Evolutionary conservation across 1,140 invertebrate species (phyloP), one percentile per base, ranked within the genome.

Genomic region (Hycleus cichorii): DNA sequence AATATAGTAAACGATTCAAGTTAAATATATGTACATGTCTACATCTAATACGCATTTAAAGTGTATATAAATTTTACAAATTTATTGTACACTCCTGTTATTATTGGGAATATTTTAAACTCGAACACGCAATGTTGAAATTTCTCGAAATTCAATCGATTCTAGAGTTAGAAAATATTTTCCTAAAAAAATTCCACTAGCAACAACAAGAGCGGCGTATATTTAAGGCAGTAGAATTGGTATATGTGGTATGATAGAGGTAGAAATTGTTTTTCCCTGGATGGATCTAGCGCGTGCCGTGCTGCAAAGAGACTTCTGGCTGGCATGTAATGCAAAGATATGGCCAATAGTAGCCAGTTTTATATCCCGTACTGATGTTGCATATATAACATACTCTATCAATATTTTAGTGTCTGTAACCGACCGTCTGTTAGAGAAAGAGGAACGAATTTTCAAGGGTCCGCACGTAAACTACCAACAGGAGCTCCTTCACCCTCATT

Each of bases 321-420:
- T 55, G 51, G 57, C 58, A 60, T 62, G 70, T 74, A 74, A 74
- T 70, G 66, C 67, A 72, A 72, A 74, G 72, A 74, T 74, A 74
- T 74, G 72, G 72, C 72, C 70, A 72, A 74, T 74, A 72, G 65
- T 62, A 66, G 67, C 63, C 65, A 69, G 71, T 74, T 74, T 74
- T 74, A 74, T 74, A 74, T 67, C 72, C 68, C 57, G 64, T 74
- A 74, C 72, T 71, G 70, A 69, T 74, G 72, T 71, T 72, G 72
- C 71, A 74, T 74, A 72, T 72, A 71, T 72, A 74, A 73, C 65
- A 57, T 60, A 64, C 50, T 62, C 57, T 69, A 68, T 73, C 72
- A 73, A 73, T 73, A 73, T 72, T 73, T 74, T 72, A 74, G 70
- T 71, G 69, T 62, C 58, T 60, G 64, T 65, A 63, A 62, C 60